These are phyloP conservation scores for Dryobates pubescens DNA, from an alignment of 2,797 vertebrate species.

Conservation along the genomic window DNA sequence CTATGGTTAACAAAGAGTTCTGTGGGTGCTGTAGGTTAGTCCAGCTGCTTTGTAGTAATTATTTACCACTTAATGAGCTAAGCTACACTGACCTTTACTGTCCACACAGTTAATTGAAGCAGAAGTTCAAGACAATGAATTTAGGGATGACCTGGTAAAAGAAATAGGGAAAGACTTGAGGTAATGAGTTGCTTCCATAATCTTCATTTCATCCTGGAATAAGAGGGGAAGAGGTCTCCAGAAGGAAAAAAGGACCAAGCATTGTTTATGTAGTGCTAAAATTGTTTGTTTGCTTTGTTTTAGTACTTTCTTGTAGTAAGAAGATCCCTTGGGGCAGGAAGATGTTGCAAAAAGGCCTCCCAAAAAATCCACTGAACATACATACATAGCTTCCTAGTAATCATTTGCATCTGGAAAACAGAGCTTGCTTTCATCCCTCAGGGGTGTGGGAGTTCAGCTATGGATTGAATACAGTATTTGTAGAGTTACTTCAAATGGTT, in stretches of 20 bases:
- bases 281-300: neutral
- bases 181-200: neutral
- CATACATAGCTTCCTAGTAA: neutral
- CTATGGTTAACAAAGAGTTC: neutral
- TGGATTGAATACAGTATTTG: no score
- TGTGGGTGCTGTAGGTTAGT: neutral
- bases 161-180: neutral
- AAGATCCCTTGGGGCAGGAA: neutral
- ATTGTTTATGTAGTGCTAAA: neutral
- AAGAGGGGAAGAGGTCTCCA: neutral
- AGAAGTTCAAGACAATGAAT: neutral
- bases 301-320: neutral
- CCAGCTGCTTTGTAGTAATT: neutral
- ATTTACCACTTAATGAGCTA: neutral
- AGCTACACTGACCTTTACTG: neutral
- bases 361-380: neutral
- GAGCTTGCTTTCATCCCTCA: neutral
- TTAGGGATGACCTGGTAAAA: neutral
- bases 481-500: no score
- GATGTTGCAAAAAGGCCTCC: neutral
- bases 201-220: neutral
- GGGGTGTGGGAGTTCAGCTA: neutral
- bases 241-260: neutral
- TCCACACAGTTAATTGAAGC: neutral
- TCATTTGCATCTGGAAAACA: neutral